Base-by-base conservation (phyloP, 2,113 vertebrate species). In the Phoenicopterus ruber region DNA sequence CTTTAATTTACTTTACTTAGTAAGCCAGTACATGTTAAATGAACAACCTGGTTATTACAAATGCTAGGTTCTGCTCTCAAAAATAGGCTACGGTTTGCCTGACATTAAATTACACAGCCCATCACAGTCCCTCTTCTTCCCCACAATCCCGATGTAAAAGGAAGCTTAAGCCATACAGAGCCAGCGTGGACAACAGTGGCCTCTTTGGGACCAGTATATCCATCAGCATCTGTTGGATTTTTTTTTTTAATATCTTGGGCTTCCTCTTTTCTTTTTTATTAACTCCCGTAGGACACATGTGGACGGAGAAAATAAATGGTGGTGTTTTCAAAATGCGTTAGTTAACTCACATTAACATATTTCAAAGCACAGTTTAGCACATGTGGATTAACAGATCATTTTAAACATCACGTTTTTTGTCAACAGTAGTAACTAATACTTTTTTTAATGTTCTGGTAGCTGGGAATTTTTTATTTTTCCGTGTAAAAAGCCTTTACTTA, bases 1-100 rank as follows among this genome's bases (percentile, higher is more conserved):
- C 95, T 97, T 95, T 96, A 96, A 96, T 97, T 98, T 97, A 97
- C 97, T 97, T 97, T 95, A 94, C 94, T 95, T 96, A 94, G 96
- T 97, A 96, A 97, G 34, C 93, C 82, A 96, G 96, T 97, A 95
- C 82, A 79, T 74, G 86, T 95, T 97, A 88, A 92, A 95, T 79
- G 91, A 95, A 90, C 94, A 97, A 81, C 92, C 82, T 38, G 67
- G 32, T 76, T 85, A 82, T 94, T 86, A 79, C 67, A 69, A 72
- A n/a, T 89, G 52, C 34, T 89, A 84, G 47, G 44, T 63, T 76
- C 71, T 91, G 71, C 17, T 62, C 79, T 96, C 65, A 81, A 79
- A 95, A 96, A 78, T n/a, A 72, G 66, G 80, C 86, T 85, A 79
- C 46, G 84, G 57, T 82, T 97, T 71, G 36, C 21, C 65, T 86